A percentile compares a stretch with the other conserved stretches of the same genome.
Evolutionary conservation across 2,113 vertebrate species (phyloP).

Genomic region (Ammodytes marinus): DNA sequence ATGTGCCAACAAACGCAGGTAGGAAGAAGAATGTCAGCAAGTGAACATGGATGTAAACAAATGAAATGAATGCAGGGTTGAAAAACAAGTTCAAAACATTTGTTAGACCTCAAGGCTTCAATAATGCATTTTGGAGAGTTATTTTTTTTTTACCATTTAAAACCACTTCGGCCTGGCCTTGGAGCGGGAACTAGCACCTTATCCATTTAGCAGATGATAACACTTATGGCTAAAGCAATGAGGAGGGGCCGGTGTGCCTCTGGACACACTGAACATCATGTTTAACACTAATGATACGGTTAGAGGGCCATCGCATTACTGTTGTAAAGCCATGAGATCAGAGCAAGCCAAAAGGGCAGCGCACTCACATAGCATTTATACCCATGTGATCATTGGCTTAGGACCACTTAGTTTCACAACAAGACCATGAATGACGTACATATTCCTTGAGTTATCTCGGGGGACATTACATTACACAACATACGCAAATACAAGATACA

Average conservation of each 20-base stretch:
- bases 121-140: background rate
- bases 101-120: background rate
- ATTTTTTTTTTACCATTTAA: too few relatives aligned
- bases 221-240: background rate
- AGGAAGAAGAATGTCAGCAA: background rate
- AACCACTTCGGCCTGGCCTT: background rate
- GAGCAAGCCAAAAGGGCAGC: slow-evolving; percentile 31
- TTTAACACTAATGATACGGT: slow-evolving; percentile 40
- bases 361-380: slow-evolving; percentile 1
- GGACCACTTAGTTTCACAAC: slow-evolving; percentile 1
- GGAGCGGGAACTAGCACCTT: background rate
- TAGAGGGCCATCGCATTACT: slow-evolving; percentile 32
- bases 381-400: background rate
- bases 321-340: slow-evolving; percentile 38
- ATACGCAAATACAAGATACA: background rate
- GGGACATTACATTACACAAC: background rate
- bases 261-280: slow-evolving; percentile 14
- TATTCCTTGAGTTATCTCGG: background rate
- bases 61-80: background rate
- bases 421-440: background rate
- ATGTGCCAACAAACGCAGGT: background rate
- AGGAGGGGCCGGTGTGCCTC: background rate
- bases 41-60: background rate
- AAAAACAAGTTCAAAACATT: background rate
- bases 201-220: background rate